Evolutionary conservation across 2,888 invertebrate species (phyloP).

Genomic region (Graphium colonna): DNA sequence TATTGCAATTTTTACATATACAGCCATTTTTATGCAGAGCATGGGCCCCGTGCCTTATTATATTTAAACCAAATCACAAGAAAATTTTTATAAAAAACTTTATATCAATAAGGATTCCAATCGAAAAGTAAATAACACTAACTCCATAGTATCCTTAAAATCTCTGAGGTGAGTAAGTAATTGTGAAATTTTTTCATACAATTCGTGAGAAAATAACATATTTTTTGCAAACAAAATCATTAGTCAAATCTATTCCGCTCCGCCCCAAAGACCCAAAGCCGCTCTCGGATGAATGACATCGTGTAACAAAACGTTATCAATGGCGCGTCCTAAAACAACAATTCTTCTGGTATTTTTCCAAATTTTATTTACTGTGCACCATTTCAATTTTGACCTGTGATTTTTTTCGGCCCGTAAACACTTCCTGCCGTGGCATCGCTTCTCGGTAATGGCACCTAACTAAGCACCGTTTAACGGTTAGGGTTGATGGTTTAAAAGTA

Average conservation of each 20-base stretch:
- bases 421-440: slow-evolving; percentile 15
- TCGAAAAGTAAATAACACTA: too few species aligned
- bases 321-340: slow-evolving; percentile 23
- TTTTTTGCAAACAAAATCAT: neutral
- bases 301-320: slow-evolving; percentile 11
- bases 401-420: slow-evolving; percentile 11
- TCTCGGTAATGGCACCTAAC: slow-evolving; percentile 15
- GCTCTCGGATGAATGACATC: neutral
- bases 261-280: neutral
- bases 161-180: too few species aligned
- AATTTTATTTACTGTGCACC: slow-evolving; percentile 15
- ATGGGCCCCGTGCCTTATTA: too few species aligned
- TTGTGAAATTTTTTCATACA: too few species aligned
- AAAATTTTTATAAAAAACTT: too few species aligned
- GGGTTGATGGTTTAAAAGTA: slow-evolving; percentile 12
- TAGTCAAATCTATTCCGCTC: neutral
- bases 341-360: neutral
- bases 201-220: too few species aligned
- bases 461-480: slow-evolving; percentile 8
- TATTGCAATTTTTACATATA: too few species aligned
- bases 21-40: too few species aligned
- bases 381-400: slow-evolving; percentile 13
- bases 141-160: too few species aligned
- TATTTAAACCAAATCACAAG: too few species aligned
- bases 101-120: too few species aligned